Evolutionary conservation across 2,888 invertebrate species (phyloP).

Genomic region (Drosophila heteroneura): DNA sequence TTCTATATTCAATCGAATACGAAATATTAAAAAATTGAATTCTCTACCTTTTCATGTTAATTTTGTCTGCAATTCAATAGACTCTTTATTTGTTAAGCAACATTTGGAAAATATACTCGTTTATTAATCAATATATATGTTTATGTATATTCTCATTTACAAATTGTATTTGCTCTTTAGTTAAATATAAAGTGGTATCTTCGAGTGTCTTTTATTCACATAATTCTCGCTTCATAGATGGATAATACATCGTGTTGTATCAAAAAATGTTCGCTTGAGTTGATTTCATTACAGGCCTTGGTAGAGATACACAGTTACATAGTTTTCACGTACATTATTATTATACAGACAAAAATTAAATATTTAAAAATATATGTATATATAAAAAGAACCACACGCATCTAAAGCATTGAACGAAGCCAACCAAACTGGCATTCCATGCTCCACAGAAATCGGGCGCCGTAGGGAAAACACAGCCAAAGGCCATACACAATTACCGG

Average conservation of each 20-base stretch:
- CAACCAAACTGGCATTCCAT: not conserved
- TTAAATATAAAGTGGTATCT: slow-evolving; percentile 45
- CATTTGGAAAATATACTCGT: slow-evolving; percentile 71
- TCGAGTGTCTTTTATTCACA: slow-evolving; percentile 68
- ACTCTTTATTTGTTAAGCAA: slow-evolving; percentile 48
- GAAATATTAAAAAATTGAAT: not conserved
- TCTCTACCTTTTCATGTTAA: not conserved
- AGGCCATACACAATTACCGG: slow-evolving; percentile 19
- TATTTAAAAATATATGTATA: slow-evolving; percentile 18
- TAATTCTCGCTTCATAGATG: slow-evolving; percentile 49
- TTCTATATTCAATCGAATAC: not conserved
- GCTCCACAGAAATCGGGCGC: slow-evolving; percentile 8
- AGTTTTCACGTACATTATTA: slow-evolving; percentile 38
- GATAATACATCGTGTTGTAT: slow-evolving; percentile 61
- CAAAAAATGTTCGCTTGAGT: slow-evolving; percentile 64
- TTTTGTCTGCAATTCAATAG: not conserved
- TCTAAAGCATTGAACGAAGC: not conserved
- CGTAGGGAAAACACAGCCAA: slow-evolving; percentile 18
- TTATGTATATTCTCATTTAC: slow-evolving; percentile 42
- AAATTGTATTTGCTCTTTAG: slow-evolving; percentile 62
- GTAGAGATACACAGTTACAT: slow-evolving; percentile 49
- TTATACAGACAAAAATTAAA: slow-evolving; percentile 62
- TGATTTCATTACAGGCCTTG: slow-evolving; percentile 56
- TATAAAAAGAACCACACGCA: not conserved
- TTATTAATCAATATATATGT: slow-evolving; percentile 41